Evolutionary conservation across 1,140 invertebrate genomes (phyloP), one percentile per base, ranked within the genome.

Genomic region (Drosophila fuyamai): DNA sequence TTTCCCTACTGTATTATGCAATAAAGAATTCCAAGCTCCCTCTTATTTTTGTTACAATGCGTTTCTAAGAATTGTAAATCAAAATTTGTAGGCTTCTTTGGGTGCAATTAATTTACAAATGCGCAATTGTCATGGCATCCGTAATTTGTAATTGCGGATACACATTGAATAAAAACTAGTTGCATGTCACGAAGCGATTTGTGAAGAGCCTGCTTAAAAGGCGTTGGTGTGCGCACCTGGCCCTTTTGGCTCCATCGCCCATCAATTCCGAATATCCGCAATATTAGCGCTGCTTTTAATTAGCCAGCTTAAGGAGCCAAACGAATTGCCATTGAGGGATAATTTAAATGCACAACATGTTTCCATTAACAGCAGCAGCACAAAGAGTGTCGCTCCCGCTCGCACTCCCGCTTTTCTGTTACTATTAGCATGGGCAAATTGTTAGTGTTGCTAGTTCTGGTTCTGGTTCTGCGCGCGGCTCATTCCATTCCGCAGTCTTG

Each of bases 291-390:
- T 76, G 66, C 48, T 73, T 70, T 79, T 86, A 86, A 88, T 86
- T 86, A 88, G 82, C 54, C 40, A 77, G 41, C 47, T 70, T 66
- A 51, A 56, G 61, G 57, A 50, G 65, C 57, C 67, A 70, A 89
- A 74, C 67, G 58, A 78, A 81, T 84, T 84, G 77, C 76, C 80
- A 88, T 88, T 88, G 84, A 75, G 72, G 59, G 61, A 67, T 88
- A 81, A 89, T 88, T 88, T 54, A 77, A 89, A 88, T 88, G 80
- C 84, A 81, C 57, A 89, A 67, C 80, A 80, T 84, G 84, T 74
- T 83, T 73, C 65, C 73, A 77, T 83, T 83, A 79, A 70, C 71
- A 88, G 44, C 43, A 59, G 40, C 59, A 79, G 38, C 41, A 56
- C 27, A 41, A 51, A 54, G 43, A 61, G 55, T 23, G 4, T 36